Base-by-base conservation (phyloP, 2,888 invertebrate genomes). In the Scrobipalpa costella region DNA sequence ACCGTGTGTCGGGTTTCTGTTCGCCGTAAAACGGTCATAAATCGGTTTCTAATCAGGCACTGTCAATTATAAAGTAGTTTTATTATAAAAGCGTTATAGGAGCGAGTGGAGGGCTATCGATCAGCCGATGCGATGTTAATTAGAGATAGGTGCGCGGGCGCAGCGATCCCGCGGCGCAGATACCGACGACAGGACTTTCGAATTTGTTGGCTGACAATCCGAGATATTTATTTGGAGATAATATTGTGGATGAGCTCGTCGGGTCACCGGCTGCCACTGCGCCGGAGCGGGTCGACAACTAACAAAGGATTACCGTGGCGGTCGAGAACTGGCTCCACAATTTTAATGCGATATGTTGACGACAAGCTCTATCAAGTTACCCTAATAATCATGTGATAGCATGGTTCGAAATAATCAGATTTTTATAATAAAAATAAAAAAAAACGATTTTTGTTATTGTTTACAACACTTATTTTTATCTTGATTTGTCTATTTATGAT, bases 51-150 rank as follows among this genome's bases (percentile, higher is more conserved):
- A 75, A 78, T 78, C 78, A 57, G 73, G 69, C 69, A 72, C 77
- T 81, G 78, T 79, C 80, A 80, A 80, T 80, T 78, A 81, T 73
- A 73, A 50, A 52, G 59, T 59, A 59, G 38, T 64, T 64, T 72
- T 72, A 73, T 72, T 71, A 73, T 75, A 73, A 73, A 73, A 73
- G 68, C 63, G 66, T 63, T 60, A 49, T 50, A 33, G 50, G 49
- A 27, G 61, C 63, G 62, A 59, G 68, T 64, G 62, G 63, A 59
- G 63, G 66, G 71, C 73, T 69, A 81, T 80, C 81, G 80, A 81
- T 80, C 81, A 80, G 75, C 57, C 52, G 66, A 67, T 47, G 69
- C 78, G 86, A 85, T 85, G 80, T 79, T 85, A 81, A 84, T 85
- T 84, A 85, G 77, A 85, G 86, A 86, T 85, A 85, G 76, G 71